These are phyloP conservation scores for Tetramorium bicarinatum DNA, from an alignment of 2,888 invertebrate genomes.

Conservation along the genomic window DNA sequence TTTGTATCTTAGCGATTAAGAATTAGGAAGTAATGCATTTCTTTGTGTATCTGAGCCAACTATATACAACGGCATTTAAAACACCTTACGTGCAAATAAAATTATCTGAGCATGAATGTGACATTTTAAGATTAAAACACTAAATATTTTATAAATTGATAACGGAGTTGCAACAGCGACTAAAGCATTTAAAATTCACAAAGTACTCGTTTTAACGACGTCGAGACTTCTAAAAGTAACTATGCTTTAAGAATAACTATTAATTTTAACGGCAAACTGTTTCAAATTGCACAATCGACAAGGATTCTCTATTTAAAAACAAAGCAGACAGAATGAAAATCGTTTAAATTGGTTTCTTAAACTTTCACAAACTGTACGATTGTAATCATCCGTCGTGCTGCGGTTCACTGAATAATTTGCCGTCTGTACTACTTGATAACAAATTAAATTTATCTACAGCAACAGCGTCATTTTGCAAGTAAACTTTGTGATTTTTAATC, in stretches of 20 bases:
- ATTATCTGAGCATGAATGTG: constrained; percentile 74
- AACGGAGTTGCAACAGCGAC: not conserved
- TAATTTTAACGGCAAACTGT: not conserved
- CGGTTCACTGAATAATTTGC: not conserved
- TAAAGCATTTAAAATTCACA: not conserved
- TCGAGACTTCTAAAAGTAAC: not conserved
- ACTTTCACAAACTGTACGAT: not conserved
- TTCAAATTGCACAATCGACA: not conserved
- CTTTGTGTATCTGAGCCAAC: not conserved
- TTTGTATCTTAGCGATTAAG: not conserved
- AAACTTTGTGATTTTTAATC: not conserved
- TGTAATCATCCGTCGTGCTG: not conserved
- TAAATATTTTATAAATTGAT: constrained; percentile 35
- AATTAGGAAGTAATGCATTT: not conserved
- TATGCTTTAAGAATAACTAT: not conserved
- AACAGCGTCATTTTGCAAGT: not conserved
- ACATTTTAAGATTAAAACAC: constrained; percentile 63
- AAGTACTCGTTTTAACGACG: not conserved
- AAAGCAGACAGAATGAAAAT: not conserved
- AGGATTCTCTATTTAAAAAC: not conserved
- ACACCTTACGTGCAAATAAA: constrained; percentile 71
- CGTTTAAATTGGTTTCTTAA: not conserved
- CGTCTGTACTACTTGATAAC: not conserved
- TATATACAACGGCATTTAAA: not conserved
- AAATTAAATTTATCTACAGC: not conserved